Base-by-base conservation (phyloP, 2,113 vertebrate genomes). In the Spea multiplicata region DNA sequence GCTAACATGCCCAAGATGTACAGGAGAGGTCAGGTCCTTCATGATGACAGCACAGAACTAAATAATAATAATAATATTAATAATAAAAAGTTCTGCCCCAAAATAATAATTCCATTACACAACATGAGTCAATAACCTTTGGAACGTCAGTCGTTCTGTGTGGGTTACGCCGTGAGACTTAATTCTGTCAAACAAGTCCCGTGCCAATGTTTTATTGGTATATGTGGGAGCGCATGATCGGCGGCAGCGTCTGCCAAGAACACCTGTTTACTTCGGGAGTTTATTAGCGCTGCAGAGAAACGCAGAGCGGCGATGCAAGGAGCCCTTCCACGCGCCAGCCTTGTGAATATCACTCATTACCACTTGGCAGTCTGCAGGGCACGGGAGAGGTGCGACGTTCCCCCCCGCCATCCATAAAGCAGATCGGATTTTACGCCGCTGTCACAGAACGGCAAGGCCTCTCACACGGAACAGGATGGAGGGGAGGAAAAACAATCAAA, bases 401-500 rank as follows among this genome's bases (percentile, higher is more conserved):
- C 3, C 47, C 14, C 49, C 67, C 7, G n/a, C n/a, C n/a, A n/a
- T n/a, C n/a, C n/a, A n/a, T 8, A 52, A 57, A 57, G 50, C 49
- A 46, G 16, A n/a, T n/a, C n/a, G n/a, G n/a, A n/a, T n/a, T n/a
- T n/a, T n/a, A n/a, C n/a, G n/a, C n/a, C n/a, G n/a, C 8, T 5
- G 44, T n/a, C 44, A n/a, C 75, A 30, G 45, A 10, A 14, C 44
- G n/a, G 45, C 4, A 66, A n/a, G 66, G 61, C 66, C 65, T 69
- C 44, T 69, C 53, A 57, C 46, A 6, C 45, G 14, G 8, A 12
- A 64, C 76, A 52, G 76, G 76, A 78, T 16, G 57, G 45, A 65
- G 5, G 12, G 47, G 66, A 69, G 75, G 66, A 70, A 66, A 44
- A 5, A 46, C n/a, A 70, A 77, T 71, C 67, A 44, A 13, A 49